Evolutionary conservation across 2,888 invertebrate genomes (phyloP).

Genomic region (Pterostichus niger): DNA sequence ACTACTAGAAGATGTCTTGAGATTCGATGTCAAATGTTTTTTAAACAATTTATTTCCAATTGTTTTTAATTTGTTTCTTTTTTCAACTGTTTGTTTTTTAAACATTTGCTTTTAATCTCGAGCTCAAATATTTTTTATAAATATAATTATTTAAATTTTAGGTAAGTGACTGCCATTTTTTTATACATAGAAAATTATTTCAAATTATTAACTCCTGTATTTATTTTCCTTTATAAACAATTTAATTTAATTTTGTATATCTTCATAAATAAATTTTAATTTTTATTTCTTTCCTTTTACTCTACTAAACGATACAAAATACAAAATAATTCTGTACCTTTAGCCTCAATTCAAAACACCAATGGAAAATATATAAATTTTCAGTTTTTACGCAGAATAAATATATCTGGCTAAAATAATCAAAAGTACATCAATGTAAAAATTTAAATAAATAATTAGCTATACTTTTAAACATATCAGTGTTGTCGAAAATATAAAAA

Average conservation of each 20-base stretch:
- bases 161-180: constrained; percentile 65
- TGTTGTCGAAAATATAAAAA: constrained; percentile 63
- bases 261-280: constrained; percentile 65
- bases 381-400: constrained; percentile 45
- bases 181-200: constrained; percentile 62
- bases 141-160: constrained; percentile 55
- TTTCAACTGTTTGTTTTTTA: constrained; percentile 29
- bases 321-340: constrained; percentile 64
- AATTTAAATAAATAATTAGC: constrained; percentile 55
- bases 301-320: constrained; percentile 41
- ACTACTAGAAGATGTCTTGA: constrained; percentile 34
- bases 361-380: constrained; percentile 45
- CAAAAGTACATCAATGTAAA: constrained; percentile 60
- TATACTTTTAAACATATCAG: constrained; percentile 67
- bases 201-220: constrained; percentile 55
- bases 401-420: constrained; percentile 62
- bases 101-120: constrained; percentile 56
- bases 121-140: constrained; percentile 45
- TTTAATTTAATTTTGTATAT: constrained; percentile 64
- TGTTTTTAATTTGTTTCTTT: constrained; percentile 23
- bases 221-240: constrained; percentile 45
- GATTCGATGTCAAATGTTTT: constrained; percentile 59
- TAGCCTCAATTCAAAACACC: constrained; percentile 60
- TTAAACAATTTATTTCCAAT: constrained; percentile 40
- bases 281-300: constrained; percentile 48